phyloP scores from a whole-genome alignment of 2,888 invertebrate genomes.

The Phengaris arion region DNA sequence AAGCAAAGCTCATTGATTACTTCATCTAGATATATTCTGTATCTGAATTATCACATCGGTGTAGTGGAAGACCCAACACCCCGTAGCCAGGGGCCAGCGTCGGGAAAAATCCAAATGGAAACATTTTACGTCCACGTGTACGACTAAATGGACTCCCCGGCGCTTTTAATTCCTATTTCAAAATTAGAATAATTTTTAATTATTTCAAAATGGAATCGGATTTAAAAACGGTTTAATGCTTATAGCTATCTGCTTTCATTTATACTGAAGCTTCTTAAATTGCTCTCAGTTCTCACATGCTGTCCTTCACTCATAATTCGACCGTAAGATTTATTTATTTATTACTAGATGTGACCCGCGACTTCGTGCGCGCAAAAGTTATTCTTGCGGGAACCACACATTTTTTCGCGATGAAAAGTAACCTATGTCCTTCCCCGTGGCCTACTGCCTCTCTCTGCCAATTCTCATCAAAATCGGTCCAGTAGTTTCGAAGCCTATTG shows the following conservation, averaged over 20 bases:
- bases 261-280: neutral
- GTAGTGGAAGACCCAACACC: slow-evolving; percentile 46
- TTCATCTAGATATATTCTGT: neutral
- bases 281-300: too few species aligned
- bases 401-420: neutral
- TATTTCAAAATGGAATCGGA: neutral
- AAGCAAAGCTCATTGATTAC: too few species aligned
- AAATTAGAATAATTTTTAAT: slow-evolving; percentile 16
- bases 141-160: slow-evolving; percentile 27
- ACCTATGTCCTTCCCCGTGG: neutral
- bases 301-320: too few species aligned
- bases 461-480: too few species aligned
- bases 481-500: too few species aligned
- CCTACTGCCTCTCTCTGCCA: neutral
- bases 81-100: slow-evolving; percentile 30
- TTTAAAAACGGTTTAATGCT: neutral
- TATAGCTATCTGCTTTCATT: neutral
- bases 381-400: neutral
- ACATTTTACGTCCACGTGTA: slow-evolving; percentile 37
- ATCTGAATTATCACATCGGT: slow-evolving; percentile 26
- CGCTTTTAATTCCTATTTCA: slow-evolving; percentile 21
- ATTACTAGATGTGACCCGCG: too few species aligned
- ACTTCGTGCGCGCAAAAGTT: too few species aligned
- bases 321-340: too few species aligned
- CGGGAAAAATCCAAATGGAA: slow-evolving; percentile 58